These are phyloP conservation scores for Cataglyphis rosenhaueri DNA, from an alignment of 2,888 invertebrate species.

Conservation along the genomic window DNA sequence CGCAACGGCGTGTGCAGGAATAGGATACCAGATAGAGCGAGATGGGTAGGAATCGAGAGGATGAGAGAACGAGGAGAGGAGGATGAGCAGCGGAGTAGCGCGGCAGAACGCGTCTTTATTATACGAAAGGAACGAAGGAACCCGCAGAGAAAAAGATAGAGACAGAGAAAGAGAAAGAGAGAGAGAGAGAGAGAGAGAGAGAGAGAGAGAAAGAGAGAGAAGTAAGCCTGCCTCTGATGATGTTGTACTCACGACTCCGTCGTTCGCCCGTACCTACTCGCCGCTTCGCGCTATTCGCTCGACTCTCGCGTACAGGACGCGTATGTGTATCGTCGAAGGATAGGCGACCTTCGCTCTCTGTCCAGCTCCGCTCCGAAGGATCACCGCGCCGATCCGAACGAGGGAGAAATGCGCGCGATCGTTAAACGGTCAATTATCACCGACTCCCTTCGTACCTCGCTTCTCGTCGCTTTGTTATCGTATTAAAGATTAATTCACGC, in stretches of 20 bases:
- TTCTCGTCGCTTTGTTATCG: conserved; percentile 20
- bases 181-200: too few species aligned
- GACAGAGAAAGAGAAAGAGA: not conserved
- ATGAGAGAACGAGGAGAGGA: conserved; percentile 43
- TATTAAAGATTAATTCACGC: conserved; percentile 37
- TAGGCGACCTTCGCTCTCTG: conserved; percentile 32
- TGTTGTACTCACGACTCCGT: conserved; percentile 80
- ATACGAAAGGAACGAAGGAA: conserved; percentile 81
- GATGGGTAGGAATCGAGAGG: conserved; percentile 16
- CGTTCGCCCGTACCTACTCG: conserved; percentile 74
- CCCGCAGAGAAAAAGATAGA: conserved; percentile 70
- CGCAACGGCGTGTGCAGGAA: not conserved
- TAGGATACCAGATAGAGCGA: conserved; percentile 24
- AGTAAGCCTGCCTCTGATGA: conserved; percentile 77
- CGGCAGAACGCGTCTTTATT: conserved; percentile 84
- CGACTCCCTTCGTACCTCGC: conserved; percentile 47
- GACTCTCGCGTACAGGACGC: conserved; percentile 68
- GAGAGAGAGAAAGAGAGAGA: not conserved
- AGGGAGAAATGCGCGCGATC: conserved; percentile 72
- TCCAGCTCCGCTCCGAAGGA: conserved; percentile 48
- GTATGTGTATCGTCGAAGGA: conserved; percentile 51
- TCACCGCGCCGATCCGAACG: conserved; percentile 49
- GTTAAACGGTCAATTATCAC: conserved; percentile 76
- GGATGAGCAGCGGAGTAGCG: conserved; percentile 69
- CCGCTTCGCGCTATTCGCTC: conserved; percentile 74